A percentile compares a stretch with the other conserved stretches of the same genome.
These are phyloP conservation scores for Zapus hudsonius DNA, from an alignment of 2,113 vertebrate genomes.

Conservation along the genomic window DNA sequence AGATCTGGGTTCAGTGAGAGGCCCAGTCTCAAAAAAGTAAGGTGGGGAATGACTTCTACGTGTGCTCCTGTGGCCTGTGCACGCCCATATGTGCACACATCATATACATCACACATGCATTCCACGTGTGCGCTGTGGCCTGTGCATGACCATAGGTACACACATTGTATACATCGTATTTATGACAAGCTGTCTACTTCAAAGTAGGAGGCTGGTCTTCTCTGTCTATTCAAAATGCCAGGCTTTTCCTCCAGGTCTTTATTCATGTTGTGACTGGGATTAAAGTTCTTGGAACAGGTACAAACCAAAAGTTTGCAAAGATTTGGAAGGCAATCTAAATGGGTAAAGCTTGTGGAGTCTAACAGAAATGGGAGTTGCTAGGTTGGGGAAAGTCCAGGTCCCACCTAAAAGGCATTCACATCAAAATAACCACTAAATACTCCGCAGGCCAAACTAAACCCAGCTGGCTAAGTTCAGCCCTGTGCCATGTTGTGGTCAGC, in stretches of 20 bases:
- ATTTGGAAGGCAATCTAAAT: constrained; percentile 41
- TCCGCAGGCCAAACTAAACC: constrained; percentile 43
- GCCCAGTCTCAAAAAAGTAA: neutral
- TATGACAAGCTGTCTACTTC: neutral
- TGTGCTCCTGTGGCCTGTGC: no score
- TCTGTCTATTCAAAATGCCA: neutral
- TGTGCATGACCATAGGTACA: no score
- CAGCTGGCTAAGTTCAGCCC: neutral
- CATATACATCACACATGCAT: no score
- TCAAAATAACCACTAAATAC: constrained; percentile 43
- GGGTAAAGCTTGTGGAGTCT: neutral
- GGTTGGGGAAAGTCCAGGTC: neutral
- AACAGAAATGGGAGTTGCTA: constrained; percentile 32
- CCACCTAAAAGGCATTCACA: neutral
- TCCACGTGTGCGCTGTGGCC: no score
- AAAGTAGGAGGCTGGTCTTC: neutral
- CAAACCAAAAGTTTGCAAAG: constrained; percentile 26
- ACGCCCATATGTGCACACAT: no score
- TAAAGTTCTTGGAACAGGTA: neutral
- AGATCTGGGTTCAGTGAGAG: no score
- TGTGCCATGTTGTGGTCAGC: no score
- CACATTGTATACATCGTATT: no score
- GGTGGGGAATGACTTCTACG: no score
- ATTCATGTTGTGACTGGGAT: neutral
- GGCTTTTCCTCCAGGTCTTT: constrained; percentile 2